These are phyloP conservation scores for Pluvianellus socialis DNA, from an alignment of 2,113 vertebrate genomes.

Conservation along the genomic window DNA sequence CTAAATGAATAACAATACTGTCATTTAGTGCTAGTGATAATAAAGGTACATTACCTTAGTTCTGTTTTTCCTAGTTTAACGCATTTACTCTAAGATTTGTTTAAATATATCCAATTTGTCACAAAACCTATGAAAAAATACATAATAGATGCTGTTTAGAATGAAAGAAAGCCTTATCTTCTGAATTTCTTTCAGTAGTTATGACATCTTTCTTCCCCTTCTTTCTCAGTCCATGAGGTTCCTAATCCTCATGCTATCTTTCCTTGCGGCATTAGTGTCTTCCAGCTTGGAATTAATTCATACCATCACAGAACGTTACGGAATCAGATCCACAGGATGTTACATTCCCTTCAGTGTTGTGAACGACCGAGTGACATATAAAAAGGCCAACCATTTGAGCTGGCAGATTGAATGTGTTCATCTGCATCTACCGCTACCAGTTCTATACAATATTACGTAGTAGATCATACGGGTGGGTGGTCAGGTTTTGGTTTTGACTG, in stretches of 20 bases:
- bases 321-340: background rate
- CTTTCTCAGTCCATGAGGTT: background rate
- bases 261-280: background rate
- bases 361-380: background rate
- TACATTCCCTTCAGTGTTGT: background rate
- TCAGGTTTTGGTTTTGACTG: background rate
- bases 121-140: background rate
- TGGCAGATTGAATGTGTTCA: background rate
- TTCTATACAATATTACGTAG: background rate
- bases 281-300: background rate
- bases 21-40: background rate
- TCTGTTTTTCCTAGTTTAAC: background rate
- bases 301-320: background rate
- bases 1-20: background rate
- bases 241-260: background rate
- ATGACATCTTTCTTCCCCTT: background rate
- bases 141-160: background rate
- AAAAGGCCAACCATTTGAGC: background rate
- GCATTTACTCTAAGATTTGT: background rate
- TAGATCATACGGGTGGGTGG: background rate
- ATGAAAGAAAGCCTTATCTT: background rate
- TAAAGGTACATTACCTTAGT: background rate
- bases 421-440: background rate
- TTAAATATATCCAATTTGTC: background rate
- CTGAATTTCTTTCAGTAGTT: background rate